A percentile compares a stretch with the other conserved stretches of the same genome.
phyloP scores from a whole-genome alignment of 1,140 invertebrate genomes.

The Melanaphis sacchari region DNA sequence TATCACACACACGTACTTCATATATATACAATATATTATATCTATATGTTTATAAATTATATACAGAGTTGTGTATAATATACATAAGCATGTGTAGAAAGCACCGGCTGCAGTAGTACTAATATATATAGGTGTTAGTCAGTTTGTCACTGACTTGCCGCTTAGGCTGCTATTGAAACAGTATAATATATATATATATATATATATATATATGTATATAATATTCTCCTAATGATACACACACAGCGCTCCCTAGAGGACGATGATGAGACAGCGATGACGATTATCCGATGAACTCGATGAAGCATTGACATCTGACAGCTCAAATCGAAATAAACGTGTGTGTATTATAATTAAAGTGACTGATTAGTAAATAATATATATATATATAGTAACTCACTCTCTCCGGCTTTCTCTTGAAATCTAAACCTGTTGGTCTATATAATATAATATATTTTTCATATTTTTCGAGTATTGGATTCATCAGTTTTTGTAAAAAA shows the following conservation, averaged over 20 bases:
- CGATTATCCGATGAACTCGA: not conserved
- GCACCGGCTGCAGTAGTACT: not conserved
- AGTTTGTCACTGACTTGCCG: not conserved
- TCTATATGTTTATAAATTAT: not conserved
- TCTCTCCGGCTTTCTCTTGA: constrained; percentile 30
- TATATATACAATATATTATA: not conserved
- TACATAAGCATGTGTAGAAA: not conserved
- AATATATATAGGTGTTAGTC: not conserved
- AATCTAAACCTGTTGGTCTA: not conserved
- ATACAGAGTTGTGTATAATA: not conserved
- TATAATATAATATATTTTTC: not conserved
- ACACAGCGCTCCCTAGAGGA: not conserved
- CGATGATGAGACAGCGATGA: not conserved
- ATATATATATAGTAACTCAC: not conserved
- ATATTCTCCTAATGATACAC: not conserved
- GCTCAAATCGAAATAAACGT: not conserved
- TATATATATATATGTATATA: not conserved
- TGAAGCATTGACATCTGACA: not conserved
- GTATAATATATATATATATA: not conserved
- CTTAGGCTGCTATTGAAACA: not conserved
- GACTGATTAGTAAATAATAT: constrained; percentile 7
- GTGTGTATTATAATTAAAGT: not conserved
- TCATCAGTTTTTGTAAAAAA: not conserved
- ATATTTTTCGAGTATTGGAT: not conserved
- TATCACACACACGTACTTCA: not conserved